Base-by-base conservation (phyloP, 35 echinoderm and acorn worm species). In the Apostichopus californicus region DNA sequence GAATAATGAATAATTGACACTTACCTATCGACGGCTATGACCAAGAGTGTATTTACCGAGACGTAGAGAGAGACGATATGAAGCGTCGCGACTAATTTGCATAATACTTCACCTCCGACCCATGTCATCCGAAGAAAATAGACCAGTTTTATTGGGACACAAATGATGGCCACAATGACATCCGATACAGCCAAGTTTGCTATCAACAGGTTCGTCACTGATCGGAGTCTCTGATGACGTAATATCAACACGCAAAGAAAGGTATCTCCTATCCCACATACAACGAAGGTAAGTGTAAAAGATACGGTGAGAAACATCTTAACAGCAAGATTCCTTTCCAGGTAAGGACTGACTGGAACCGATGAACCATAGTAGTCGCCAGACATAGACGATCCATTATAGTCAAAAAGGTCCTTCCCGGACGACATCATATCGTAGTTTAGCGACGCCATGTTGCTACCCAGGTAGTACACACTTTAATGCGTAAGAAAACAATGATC, bases 1-100 rank as follows among this genome's bases (percentile, higher is more conserved):
- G 34, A 46, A 46, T 46, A 46, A 46, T 46, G 34, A 46, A 81
- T 15, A 20, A 59, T 85, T 0, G 1, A 59, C 25, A 79, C 97
- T 96, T 90, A 98, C 97, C 97, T 96, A 81, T 98, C 97, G 9
- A 96, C 68, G 5, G 97, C 94, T 14, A 98, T 98, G 17, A 98
- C 95, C 20, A 98, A 81, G 1, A 98, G 89, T 6, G 97, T 98
- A 59, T 96, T 98, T 77, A 98, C 97, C 1, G 97, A 98, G 24
- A 98, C 97, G 71, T 89, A 96, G 4, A 98, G 55, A 0, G 97
- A 98, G 5, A 96, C 93, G 24, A 90, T 79, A 14, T 98, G 95
- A 57, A 98, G 34, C 4, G 94, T 93, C 9, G 93, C 95, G 0
- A 98, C 95, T 13, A 96, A 63, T 24, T 78, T 90, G 78, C 97